These are phyloP conservation scores for Drosophila diplacantha DNA, from an alignment of 2,888 invertebrate species.

Conservation along the genomic window DNA sequence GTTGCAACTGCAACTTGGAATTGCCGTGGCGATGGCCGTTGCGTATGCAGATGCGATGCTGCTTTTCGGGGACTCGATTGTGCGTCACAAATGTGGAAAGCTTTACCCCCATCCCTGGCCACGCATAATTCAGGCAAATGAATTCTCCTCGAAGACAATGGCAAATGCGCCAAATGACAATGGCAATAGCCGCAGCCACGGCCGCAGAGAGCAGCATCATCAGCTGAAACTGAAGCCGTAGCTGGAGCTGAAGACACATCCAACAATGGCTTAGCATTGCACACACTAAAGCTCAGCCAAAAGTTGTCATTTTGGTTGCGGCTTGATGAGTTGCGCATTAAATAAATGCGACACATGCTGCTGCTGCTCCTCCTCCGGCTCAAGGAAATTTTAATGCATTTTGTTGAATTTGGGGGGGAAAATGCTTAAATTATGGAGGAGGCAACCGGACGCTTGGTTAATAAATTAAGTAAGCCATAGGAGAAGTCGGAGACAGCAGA, in stretches of 20 bases:
- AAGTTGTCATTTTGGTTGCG: conserved; percentile 45
- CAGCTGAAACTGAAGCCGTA: conserved; percentile 1
- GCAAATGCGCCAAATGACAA: conserved; percentile 45
- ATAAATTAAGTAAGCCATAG: conserved; percentile 31
- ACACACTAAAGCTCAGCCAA: conserved; percentile 37
- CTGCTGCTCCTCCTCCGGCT: conserved; percentile 8
- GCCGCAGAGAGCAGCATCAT: conserved; percentile 21
- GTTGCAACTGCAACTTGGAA: conserved; percentile 1
- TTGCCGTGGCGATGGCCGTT: neutral
- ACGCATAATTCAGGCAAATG: conserved; percentile 53
- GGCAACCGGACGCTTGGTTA: conserved; percentile 11
- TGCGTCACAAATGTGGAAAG: conserved; percentile 21
- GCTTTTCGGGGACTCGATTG: conserved; percentile 18
- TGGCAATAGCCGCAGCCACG: conserved; percentile 25
- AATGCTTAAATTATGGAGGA: conserved; percentile 44
- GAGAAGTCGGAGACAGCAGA: conserved; percentile 3
- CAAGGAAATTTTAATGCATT: conserved; percentile 41
- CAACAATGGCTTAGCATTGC: conserved; percentile 39
- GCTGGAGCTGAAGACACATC: conserved; percentile 3
- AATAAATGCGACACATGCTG: conserved; percentile 48
- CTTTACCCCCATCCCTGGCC: conserved; percentile 17
- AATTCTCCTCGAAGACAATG: conserved; percentile 39
- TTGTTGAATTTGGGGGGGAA: conserved; percentile 35
- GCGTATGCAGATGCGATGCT: conserved; percentile 30
- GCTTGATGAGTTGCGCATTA: conserved; percentile 58